phyloP scores from a whole-genome alignment of 2,888 invertebrate genomes.

The Latrodectus hesperus region DNA sequence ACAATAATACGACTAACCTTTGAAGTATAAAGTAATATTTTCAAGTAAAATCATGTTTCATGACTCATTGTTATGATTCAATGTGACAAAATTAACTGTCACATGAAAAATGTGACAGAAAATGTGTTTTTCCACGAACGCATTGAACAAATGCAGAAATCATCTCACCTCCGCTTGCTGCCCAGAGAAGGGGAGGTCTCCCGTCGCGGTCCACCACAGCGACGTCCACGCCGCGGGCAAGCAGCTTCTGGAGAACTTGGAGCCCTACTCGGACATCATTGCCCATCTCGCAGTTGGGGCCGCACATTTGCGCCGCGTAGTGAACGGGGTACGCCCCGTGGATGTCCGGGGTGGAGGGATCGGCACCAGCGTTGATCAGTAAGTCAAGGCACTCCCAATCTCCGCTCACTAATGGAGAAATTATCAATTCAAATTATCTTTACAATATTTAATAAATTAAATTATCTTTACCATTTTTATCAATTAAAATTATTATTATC shows the following conservation, averaged over 20 bases:
- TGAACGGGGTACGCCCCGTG: conserved; percentile 97
- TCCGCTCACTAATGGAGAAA: conserved; percentile 84
- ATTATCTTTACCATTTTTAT: too few species aligned
- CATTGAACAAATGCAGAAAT: too few species aligned
- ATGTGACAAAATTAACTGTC: too few species aligned
- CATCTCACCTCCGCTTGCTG: conserved; percentile 88
- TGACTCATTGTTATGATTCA: too few species aligned
- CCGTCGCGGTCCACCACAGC: conserved; percentile 93
- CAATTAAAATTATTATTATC: too few species aligned
- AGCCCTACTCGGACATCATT: conserved; percentile 80
- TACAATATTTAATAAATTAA: too few species aligned
- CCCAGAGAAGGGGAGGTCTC: conserved; percentile 96
- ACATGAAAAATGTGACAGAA: too few species aligned
- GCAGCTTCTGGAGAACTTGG: conserved; percentile 85
- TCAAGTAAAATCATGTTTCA: too few species aligned
- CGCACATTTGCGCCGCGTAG: conserved; percentile 98
- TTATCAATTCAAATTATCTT: not conserved
- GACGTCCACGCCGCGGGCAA: conserved; percentile 85
- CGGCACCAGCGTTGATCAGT: conserved; percentile 87
- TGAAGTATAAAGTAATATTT: too few species aligned
- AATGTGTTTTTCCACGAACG: too few species aligned
- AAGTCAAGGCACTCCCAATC: conserved; percentile 91
- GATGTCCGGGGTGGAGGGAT: conserved; percentile 90
- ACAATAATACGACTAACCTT: too few species aligned
- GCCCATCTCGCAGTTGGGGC: conserved; percentile 83